These are phyloP conservation scores for Neoitamus cyanurus DNA, from an alignment of 2,888 invertebrate genomes.

Conservation along the genomic window DNA sequence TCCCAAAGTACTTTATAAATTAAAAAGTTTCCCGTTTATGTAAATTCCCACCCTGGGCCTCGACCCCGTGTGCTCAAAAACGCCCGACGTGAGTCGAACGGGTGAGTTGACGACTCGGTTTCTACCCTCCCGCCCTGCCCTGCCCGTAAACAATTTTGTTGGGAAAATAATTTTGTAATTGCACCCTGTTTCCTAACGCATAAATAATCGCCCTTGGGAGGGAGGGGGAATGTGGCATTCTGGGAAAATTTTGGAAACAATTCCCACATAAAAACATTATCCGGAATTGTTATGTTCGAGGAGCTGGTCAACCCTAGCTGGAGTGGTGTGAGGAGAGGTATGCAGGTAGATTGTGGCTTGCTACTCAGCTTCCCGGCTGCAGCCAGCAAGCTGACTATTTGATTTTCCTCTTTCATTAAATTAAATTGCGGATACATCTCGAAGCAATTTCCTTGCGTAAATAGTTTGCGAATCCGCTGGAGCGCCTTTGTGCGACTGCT, in stretches of 20 bases:
- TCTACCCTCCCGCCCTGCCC: neutral
- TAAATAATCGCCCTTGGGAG: neutral
- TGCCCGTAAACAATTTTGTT: neutral
- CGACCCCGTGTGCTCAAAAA: neutral
- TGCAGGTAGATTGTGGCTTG: neutral
- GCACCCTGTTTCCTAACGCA: neutral
- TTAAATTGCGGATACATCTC: neutral
- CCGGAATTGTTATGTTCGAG: neutral
- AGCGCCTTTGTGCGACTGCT: neutral
- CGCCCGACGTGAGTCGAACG: neutral
- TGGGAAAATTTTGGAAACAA: neutral
- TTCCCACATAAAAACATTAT: neutral
- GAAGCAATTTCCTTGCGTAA: conserved; percentile 11
- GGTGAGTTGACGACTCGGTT: neutral
- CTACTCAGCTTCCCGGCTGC: neutral
- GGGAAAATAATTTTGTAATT: neutral
- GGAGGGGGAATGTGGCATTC: neutral
- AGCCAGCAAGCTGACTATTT: neutral
- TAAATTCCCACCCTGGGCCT: conserved; percentile 8
- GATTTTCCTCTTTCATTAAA: neutral
- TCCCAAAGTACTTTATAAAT: conserved; percentile 50
- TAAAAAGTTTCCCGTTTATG: conserved; percentile 51
- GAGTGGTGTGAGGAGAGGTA: too few species aligned
- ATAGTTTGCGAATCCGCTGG: neutral
- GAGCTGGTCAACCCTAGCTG: neutral